Conservation (phyloP, 2,888 invertebrate species). For the Cinara cedri region DNA sequence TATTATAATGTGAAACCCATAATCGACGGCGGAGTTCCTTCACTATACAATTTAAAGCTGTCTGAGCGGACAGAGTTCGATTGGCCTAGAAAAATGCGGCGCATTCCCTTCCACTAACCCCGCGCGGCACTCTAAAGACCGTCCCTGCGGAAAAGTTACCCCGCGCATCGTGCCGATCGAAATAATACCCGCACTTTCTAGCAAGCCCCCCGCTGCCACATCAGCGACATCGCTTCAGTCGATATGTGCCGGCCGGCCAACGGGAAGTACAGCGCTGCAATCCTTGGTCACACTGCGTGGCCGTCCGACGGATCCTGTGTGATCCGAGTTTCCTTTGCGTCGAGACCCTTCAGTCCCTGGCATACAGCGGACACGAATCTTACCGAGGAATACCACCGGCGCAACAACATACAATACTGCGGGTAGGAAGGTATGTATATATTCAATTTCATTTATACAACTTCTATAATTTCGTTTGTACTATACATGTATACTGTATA, state of each 20-base stretch:
- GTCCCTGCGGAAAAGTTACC: not conserved
- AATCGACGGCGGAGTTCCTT: not conserved
- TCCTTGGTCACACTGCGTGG: constrained; percentile 36
- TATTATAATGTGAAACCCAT: constrained; percentile 10
- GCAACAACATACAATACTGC: not conserved
- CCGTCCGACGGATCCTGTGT: constrained; percentile 33
- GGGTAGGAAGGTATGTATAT: not conserved
- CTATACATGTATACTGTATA: not conserved
- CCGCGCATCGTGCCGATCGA: constrained; percentile 28
- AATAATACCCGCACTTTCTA: not conserved
- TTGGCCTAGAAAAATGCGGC: constrained; percentile 40
- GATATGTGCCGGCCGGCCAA: too few species aligned
- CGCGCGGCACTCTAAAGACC: not conserved
- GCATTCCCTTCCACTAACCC: not conserved
- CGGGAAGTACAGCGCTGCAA: constrained; percentile 32
- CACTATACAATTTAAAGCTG: not conserved
- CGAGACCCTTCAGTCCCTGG: constrained; percentile 41
- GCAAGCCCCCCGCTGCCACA: not conserved
- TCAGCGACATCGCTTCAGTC: not conserved
- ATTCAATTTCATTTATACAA: not conserved
- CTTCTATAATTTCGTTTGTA: not conserved
- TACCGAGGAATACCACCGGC: not conserved
- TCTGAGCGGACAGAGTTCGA: not conserved
- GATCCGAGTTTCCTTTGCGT: constrained; percentile 37
- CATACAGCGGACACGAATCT: constrained; percentile 29